Base-by-base conservation (phyloP, 37 sponge, comb jelly and placozoan species). In the Diacarnus erythraeanus region DNA sequence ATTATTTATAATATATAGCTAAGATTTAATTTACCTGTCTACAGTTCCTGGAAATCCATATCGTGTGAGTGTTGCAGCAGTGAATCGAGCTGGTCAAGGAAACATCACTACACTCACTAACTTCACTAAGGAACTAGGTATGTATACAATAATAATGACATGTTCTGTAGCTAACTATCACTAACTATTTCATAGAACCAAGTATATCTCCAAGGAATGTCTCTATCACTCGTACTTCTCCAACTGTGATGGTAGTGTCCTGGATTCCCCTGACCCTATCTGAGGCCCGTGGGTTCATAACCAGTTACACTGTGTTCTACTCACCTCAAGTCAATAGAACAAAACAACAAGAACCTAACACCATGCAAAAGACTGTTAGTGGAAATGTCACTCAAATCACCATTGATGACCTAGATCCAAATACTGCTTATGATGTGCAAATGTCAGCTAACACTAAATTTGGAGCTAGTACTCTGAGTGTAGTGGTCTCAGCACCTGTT, bases 191-290 rank as follows among this genome's bases (percentile, higher is more conserved):
- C 5, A 2, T 65, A 65, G 66, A 3, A 31, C 66, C 66, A 65
- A 65, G 34, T 65, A 30, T 30, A 31, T 2, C 66, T 30, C 66
- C 66, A 31, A 65, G 29, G 51, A 47, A 12, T 31, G 35, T 65
- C 2, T 2, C 31, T 12, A 65, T 26, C 0, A 2, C 39, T 4
- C 31, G 59, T 1, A 61, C 38, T 41, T 61, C 65, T 64, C 26
- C 31, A 26, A 42, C 29, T 26, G 38, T 35, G 38, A 39, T 29
- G 22, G 17, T 29, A 27, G 42, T 77, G 65, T 57, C 63, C 65
- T 77, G 59, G 31, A 57, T 65, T 39, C 57, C 35, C 42, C 29
- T 77, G 59, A 77, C 64, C 26, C 31, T 77, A 40, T 39, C 39
- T n/a, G 54, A 58, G 65, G 74, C 54, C 3, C 54, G 36, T 34